Evolutionary conservation across 1,140 invertebrate genomes (phyloP).

Genomic region (Phenacoccus solenopsis): DNA sequence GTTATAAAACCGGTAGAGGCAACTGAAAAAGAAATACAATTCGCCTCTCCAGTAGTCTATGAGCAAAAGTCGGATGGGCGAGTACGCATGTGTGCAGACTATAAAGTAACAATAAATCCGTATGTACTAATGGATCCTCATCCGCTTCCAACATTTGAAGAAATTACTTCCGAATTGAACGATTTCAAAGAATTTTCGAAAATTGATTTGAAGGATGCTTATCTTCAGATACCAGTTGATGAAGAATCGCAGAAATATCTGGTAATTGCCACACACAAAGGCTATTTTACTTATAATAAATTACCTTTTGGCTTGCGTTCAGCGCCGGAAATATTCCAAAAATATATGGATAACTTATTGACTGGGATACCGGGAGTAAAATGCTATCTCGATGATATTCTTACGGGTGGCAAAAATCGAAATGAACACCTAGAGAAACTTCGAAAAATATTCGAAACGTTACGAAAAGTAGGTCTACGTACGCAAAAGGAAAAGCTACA

Average conservation of each 20-base stretch:
- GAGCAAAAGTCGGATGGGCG: slow-evolving; percentile 36
- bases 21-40: slow-evolving; percentile 30
- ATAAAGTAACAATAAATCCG: slow-evolving; percentile 35
- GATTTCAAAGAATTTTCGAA: slow-evolving; percentile 34
- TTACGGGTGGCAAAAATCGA: neutral
- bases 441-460: neutral
- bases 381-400: neutral
- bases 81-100: slow-evolving; percentile 38
- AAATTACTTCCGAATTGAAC: slow-evolving; percentile 34
- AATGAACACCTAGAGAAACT: neutral
- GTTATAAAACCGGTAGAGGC: slow-evolving; percentile 31
- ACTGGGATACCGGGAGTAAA: slow-evolving; percentile 20
- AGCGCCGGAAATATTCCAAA: slow-evolving; percentile 33
- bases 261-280: slow-evolving; percentile 33
- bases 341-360: slow-evolving; percentile 33
- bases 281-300: slow-evolving; percentile 30
- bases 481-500: neutral
- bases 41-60: slow-evolving; percentile 39
- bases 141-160: slow-evolving; percentile 39
- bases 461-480: neutral
- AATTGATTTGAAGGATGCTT: slow-evolving; percentile 39
- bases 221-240: slow-evolving; percentile 38
- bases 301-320: slow-evolving; percentile 34
- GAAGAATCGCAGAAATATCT: slow-evolving; percentile 35
- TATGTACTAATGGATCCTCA: slow-evolving; percentile 19